A percentile compares a stretch with the other conserved stretches of the same genome.
These are phyloP conservation scores for Lithophane socia DNA, from an alignment of 2,888 invertebrate species.

Conservation along the genomic window DNA sequence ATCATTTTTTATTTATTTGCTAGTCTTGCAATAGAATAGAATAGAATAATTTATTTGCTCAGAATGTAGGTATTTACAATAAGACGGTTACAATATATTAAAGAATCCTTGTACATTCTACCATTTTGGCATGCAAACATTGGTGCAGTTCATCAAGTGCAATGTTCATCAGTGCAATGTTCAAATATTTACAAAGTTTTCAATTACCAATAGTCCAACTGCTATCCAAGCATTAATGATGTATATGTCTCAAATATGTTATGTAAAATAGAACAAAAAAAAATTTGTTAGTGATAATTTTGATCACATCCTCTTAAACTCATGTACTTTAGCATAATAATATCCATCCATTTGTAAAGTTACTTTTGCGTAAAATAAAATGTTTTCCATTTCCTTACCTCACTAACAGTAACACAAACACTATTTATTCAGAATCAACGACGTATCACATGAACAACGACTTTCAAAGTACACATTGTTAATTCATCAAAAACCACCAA, in stretches of 20 bases:
- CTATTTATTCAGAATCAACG: conserved; percentile 64
- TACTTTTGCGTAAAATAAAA: conserved; percentile 19
- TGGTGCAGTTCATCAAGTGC: too few relatives aligned
- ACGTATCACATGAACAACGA: conserved; percentile 61
- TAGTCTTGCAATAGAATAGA: too few relatives aligned
- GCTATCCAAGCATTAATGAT: not conserved
- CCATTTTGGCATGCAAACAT: too few relatives aligned
- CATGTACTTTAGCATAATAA: not conserved
- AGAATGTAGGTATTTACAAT: too few relatives aligned
- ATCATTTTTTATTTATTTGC: not conserved
- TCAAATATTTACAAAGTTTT: not conserved
- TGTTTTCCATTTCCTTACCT: conserved; percentile 23
- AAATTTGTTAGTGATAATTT: not conserved
- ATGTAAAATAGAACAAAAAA: not conserved
- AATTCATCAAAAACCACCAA: conserved; percentile 50
- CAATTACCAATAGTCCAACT: not conserved
- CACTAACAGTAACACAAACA: conserved; percentile 47
- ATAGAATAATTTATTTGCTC: too few relatives aligned
- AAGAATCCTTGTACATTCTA: too few relatives aligned
- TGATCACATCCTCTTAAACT: not conserved
- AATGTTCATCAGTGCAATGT: too few relatives aligned
- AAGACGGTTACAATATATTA: too few relatives aligned
- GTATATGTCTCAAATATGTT: not conserved
- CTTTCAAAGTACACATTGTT: conserved; percentile 60
- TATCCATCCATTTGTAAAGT: not conserved